A percentile compares a stretch with the other conserved stretches of the same genome.
Conservation (phyloP, 2,797 vertebrate species). For the Cuniculus paca region DNA sequence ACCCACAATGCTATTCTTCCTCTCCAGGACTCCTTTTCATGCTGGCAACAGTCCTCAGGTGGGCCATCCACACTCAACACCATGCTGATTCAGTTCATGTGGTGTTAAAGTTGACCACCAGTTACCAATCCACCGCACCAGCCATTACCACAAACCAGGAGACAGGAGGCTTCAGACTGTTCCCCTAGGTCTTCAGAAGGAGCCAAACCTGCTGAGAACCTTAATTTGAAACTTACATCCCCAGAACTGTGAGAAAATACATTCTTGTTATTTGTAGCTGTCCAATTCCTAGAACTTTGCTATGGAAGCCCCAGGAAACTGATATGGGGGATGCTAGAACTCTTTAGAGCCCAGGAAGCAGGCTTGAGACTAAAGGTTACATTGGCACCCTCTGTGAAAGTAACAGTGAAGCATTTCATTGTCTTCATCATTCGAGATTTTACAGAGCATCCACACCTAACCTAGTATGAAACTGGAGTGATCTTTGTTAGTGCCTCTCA, state of each 20-base stretch:
- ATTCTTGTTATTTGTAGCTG: not conserved
- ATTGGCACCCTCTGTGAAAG: not conserved
- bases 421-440: not conserved
- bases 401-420: not conserved
- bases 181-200: not conserved
- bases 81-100: too few relatives aligned
- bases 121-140: too few relatives aligned
- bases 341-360: not conserved
- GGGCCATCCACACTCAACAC: too few relatives aligned
- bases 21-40: too few relatives aligned
- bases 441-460: not conserved
- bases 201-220: not conserved
- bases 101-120: too few relatives aligned
- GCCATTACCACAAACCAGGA: not conserved
- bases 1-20: too few relatives aligned
- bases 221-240: not conserved
- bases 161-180: not conserved
- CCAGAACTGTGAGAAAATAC: not conserved
- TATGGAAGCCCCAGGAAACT: not conserved
- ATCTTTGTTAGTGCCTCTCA: not conserved
- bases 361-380: not conserved
- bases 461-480: not conserved
- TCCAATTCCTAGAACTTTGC: not conserved
- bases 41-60: too few relatives aligned
- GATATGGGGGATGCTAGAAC: not conserved